These are phyloP conservation scores for Diaphora mendica DNA, from an alignment of 2,888 invertebrate genomes.

Conservation along the genomic window DNA sequence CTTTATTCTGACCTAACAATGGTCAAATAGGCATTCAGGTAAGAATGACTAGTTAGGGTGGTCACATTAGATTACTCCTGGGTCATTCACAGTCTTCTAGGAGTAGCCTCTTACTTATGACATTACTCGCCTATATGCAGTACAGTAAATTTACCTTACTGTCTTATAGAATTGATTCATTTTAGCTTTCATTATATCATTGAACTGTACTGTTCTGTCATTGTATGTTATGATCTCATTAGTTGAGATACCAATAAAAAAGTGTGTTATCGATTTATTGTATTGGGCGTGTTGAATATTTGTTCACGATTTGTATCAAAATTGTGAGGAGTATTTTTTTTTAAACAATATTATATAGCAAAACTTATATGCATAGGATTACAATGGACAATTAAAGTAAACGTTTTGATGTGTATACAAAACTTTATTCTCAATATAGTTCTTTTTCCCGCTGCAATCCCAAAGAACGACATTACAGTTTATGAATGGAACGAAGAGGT, in stretches of 20 bases:
- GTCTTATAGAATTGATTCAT: too few relatives aligned
- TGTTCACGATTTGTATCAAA: neutral
- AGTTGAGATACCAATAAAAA: neutral
- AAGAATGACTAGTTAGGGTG: neutral
- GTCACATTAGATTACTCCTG: neutral
- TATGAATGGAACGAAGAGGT: constrained; percentile 7
- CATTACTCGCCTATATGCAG: too few relatives aligned
- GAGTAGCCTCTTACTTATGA: too few relatives aligned
- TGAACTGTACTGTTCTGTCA: neutral
- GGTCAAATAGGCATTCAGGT: neutral
- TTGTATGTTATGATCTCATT: neutral
- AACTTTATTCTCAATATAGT: neutral
- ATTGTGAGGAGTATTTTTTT: neutral
- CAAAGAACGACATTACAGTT: constrained; percentile 2
- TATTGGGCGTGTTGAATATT: neutral
- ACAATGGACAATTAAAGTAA: neutral
- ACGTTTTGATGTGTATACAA: neutral
- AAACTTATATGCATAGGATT: neutral
- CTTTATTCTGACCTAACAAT: too few relatives aligned
- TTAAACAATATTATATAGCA: neutral
- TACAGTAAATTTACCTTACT: too few relatives aligned
- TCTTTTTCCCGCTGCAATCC: neutral
- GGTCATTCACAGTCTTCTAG: too few relatives aligned
- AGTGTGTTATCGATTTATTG: neutral
- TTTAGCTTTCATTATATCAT: neutral